These are phyloP conservation scores for Epicauta chinensis DNA, from an alignment of 1,140 invertebrate species.

Conservation along the genomic window DNA sequence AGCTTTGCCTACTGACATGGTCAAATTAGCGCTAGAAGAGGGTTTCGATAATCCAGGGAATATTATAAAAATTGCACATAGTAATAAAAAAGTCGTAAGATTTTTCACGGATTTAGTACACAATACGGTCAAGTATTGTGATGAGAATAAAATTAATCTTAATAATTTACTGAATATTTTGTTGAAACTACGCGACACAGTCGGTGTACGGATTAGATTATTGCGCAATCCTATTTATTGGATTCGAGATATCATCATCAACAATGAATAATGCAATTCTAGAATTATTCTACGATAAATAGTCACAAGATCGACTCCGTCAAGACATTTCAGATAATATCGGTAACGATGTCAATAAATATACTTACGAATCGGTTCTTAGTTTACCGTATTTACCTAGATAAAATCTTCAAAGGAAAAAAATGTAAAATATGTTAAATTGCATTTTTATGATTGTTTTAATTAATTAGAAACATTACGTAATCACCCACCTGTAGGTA, in stretches of 20 bases:
- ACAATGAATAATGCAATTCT: slow-evolving; percentile 41
- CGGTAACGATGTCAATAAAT: too few relatives aligned
- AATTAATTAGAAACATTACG: slow-evolving; percentile 44
- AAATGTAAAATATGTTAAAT: too few relatives aligned
- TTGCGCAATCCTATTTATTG: slow-evolving; percentile 50
- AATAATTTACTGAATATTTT: neutral
- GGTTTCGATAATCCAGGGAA: slow-evolving; percentile 8
- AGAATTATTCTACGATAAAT: slow-evolving; percentile 54
- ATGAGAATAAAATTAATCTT: too few relatives aligned
- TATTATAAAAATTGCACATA: slow-evolving; percentile 5
- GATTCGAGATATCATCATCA: slow-evolving; percentile 11
- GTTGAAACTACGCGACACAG: neutral
- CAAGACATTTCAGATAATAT: slow-evolving; percentile 48
- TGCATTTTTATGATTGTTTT: too few relatives aligned
- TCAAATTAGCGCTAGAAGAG: slow-evolving; percentile 32
- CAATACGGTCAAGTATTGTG: neutral
- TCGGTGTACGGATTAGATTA: slow-evolving; percentile 52
- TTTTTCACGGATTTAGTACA: slow-evolving; percentile 40
- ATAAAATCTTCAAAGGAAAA: too few relatives aligned
- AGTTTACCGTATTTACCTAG: too few relatives aligned
- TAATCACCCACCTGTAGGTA: slow-evolving; percentile 45
- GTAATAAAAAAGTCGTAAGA: slow-evolving; percentile 27
- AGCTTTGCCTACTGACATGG: neutral
- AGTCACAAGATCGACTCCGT: slow-evolving; percentile 59
- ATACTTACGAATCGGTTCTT: too few relatives aligned